phyloP scores from a whole-genome alignment of 2,888 invertebrate genomes.

The Exephanes ischioxanthus region DNA sequence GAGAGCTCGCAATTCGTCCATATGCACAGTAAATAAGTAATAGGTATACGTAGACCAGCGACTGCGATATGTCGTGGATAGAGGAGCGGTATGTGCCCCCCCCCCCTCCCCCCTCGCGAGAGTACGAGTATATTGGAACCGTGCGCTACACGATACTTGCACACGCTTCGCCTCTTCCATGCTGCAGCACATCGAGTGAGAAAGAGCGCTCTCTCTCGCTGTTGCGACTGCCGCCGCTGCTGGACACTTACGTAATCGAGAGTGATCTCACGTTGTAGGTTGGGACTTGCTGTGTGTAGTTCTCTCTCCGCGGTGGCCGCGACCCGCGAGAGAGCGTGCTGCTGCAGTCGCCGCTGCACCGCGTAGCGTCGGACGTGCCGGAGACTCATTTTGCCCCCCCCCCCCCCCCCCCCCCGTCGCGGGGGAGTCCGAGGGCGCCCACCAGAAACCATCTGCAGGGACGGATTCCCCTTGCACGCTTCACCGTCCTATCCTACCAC shows the following conservation, averaged over 20 bases:
- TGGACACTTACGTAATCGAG: conserved; percentile 82
- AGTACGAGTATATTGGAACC: background rate
- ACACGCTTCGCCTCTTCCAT: conserved; percentile 28
- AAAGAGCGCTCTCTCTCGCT: conserved; percentile 49
- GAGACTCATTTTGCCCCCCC: conserved; percentile 25
- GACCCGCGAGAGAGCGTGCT: conserved; percentile 44
- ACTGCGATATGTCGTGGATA: conserved; percentile 14
- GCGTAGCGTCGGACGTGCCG: conserved; percentile 56
- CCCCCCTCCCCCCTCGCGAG: background rate
- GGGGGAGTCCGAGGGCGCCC: conserved; percentile 22
- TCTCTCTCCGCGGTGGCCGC: conserved; percentile 55
- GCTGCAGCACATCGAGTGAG: conserved; percentile 47
- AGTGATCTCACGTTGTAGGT: conserved; percentile 84
- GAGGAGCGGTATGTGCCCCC: conserved; percentile 17
- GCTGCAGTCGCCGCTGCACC: background rate
- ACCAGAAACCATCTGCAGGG: conserved; percentile 22
- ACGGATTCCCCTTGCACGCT: conserved; percentile 36
- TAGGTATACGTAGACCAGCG: conserved; percentile 4
- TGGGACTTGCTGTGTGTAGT: conserved; percentile 73
- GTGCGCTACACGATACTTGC: conserved; percentile 7
- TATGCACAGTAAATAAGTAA: conserved; percentile 2
- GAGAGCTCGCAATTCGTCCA: conserved; percentile 6
- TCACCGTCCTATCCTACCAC: conserved; percentile 35
- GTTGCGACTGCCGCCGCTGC: conserved; percentile 57
- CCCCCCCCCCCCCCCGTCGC: conserved; percentile 9